Conservation (phyloP, 2,113 vertebrate genomes). For the Percina caprodes region DNA sequence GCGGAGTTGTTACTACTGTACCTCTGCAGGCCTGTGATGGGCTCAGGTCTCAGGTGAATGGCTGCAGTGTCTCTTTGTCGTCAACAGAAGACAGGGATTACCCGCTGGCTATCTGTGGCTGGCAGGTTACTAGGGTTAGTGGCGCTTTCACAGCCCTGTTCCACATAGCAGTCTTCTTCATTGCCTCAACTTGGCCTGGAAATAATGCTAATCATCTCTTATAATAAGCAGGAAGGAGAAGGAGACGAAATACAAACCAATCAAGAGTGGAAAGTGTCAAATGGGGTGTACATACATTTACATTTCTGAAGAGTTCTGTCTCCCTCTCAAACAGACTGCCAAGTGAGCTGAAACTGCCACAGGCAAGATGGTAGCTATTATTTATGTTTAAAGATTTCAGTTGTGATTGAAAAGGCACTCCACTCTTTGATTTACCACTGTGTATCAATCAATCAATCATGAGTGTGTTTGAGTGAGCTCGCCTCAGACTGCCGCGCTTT, state of each 20-base stretch:
- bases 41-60: conserved; percentile 60
- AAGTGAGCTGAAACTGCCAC: conserved; percentile 54
- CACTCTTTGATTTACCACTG: conserved; percentile 60
- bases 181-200: conserved; percentile 53
- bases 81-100: conserved; percentile 44
- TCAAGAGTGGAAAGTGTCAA: conserved; percentile 70
- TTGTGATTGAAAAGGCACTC: conserved; percentile 67
- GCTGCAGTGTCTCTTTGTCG: conserved; percentile 40
- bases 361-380: conserved; percentile 57
- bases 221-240: conserved; percentile 67
- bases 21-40: conserved; percentile 44
- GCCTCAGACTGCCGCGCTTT: conserved; percentile 21
- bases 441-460: conserved; percentile 71
- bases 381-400: conserved; percentile 71
- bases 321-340: conserved; percentile 44
- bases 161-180: conserved; percentile 55
- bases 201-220: conserved; percentile 73
- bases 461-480: conserved; percentile 27
- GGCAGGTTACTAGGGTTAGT: conserved; percentile 37
- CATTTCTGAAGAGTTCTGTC: conserved; percentile 53
- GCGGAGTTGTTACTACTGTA: conserved; percentile 47
- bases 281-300: conserved; percentile 76
- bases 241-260: conserved; percentile 71
- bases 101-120: conserved; percentile 56
- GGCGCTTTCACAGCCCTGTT: conserved; percentile 58